Conservation (phyloP, 2,888 invertebrate genomes). For the Leptopilina drosophilae region DNA sequence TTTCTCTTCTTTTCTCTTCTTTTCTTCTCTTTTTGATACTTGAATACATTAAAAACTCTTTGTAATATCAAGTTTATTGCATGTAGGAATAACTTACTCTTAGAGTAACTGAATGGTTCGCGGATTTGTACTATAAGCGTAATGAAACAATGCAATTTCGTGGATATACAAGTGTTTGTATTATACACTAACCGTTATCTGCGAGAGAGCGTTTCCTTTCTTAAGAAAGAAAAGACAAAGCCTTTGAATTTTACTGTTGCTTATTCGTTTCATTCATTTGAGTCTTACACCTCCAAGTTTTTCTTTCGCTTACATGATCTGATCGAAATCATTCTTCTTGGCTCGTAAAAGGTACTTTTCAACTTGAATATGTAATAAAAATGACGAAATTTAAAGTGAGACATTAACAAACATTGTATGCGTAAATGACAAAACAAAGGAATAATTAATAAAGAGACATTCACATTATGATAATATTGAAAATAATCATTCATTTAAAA, state of each 20-base stretch:
- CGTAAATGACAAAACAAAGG: background rate
- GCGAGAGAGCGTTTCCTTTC: constrained; percentile 37
- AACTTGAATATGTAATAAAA: background rate
- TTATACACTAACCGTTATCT: constrained; percentile 8
- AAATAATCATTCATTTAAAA: too few species aligned
- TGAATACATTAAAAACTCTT: constrained; percentile 10
- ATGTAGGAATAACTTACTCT: background rate
- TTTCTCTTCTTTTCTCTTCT: background rate
- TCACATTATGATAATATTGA: too few species aligned
- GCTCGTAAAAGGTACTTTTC: background rate
- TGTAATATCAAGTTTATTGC: constrained; percentile 9
- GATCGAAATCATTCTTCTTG: constrained; percentile 18
- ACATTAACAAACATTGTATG: background rate
- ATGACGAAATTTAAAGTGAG: background rate
- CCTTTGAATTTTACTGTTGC: constrained; percentile 13
- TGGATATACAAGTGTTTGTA: constrained; percentile 21
- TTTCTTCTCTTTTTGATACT: background rate
- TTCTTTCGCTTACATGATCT: constrained; percentile 8
- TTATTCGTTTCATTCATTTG: constrained; percentile 18
- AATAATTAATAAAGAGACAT: background rate
- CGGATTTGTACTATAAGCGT: constrained; percentile 10
- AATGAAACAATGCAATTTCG: constrained; percentile 36
- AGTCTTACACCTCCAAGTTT: constrained; percentile 19
- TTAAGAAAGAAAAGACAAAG: constrained; percentile 41
- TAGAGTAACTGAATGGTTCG: constrained; percentile 13